A percentile compares a stretch with the other conserved stretches of the same genome.
Conservation (phyloP, 2,888 invertebrate species). For the Halocaridina rubra region DNA sequence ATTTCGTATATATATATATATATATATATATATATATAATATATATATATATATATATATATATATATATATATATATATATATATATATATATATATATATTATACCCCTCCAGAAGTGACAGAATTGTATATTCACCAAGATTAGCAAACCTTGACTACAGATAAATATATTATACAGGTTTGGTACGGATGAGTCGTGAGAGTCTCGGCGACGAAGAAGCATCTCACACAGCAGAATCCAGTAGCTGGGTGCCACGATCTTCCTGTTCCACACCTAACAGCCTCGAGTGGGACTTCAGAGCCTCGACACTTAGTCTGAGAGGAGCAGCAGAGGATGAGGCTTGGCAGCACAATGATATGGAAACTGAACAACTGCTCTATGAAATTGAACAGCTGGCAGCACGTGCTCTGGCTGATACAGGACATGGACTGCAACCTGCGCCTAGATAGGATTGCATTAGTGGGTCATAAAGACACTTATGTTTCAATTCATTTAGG, state of each 20-base stretch:
- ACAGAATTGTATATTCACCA: too few species aligned
- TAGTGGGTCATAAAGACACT: too few species aligned
- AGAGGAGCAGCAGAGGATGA: constrained; percentile 28
- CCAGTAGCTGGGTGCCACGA: constrained; percentile 35
- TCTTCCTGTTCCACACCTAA: constrained; percentile 50
- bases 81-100: neutral
- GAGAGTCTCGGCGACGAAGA: constrained; percentile 39
- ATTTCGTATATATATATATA: neutral
- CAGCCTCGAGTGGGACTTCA: constrained; percentile 58
- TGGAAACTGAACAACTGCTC: constrained; percentile 47
- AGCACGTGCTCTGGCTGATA: constrained; percentile 39
- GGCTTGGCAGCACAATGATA: constrained; percentile 31
- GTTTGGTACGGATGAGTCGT: constrained; percentile 6
- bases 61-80: neutral
- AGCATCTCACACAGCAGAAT: constrained; percentile 39
- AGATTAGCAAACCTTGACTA: neutral
- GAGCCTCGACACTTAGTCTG: constrained; percentile 44
- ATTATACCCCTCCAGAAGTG: too few species aligned
- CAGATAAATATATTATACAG: constrained; percentile 16
- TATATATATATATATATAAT: neutral
- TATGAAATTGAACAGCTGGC: constrained; percentile 48
- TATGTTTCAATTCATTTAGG: too few species aligned
- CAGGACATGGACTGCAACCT: constrained; percentile 33
- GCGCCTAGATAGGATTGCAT: constrained; percentile 21
- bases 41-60: neutral